Evolutionary conservation across 92 coral and sea anemone genomes (phyloP), one percentile per base, ranked within the genome.

Genomic region (Heteractis magnifica): DNA sequence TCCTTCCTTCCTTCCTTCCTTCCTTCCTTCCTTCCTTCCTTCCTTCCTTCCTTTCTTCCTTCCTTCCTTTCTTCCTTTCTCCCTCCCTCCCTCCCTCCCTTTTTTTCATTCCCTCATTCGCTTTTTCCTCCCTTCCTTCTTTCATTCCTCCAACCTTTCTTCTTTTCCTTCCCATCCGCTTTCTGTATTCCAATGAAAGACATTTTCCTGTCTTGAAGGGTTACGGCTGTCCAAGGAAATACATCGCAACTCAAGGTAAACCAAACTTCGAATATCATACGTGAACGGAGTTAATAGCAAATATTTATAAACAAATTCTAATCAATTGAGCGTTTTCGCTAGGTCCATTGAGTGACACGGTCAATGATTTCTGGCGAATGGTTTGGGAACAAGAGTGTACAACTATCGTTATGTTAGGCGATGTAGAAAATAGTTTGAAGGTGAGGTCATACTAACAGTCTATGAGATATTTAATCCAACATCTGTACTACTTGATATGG

Each of bases 331-430:
- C 7, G 8, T 44, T 15, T 49, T 60, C 71, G 62, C 14, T 51
- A 96, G 99, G 99, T 16, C 99, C 99, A 3, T 82, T 94, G 48
- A 84, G 89, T 71, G 87, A 90, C 52, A 96, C 99, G 71, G 79
- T 91, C 51, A 83, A 87, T 21, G 99, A 96, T 74, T 96, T 96
- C 90, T 96, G 99, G 99, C 86, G 96, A 16, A 92, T 96, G 99
- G 79, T 96, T 26, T 96, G 99, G 99, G 99, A 96, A 77, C 89
- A 92, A 79, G 87, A 89, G 58, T 91, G 94, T 41, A 70, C 92
- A 23, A 90, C 92, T 6, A 89, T 96, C 50, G 94, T 96, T 10
- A 96, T 94, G 99, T 86, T 96, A 53, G 97, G 91, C 19, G 92
- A 90, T 74, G 75, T 77, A 71, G 87, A 88, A 72, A 85, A 85